phyloP scores from a whole-genome alignment of 2,113 vertebrate species.

The Barnardius zonarius region DNA sequence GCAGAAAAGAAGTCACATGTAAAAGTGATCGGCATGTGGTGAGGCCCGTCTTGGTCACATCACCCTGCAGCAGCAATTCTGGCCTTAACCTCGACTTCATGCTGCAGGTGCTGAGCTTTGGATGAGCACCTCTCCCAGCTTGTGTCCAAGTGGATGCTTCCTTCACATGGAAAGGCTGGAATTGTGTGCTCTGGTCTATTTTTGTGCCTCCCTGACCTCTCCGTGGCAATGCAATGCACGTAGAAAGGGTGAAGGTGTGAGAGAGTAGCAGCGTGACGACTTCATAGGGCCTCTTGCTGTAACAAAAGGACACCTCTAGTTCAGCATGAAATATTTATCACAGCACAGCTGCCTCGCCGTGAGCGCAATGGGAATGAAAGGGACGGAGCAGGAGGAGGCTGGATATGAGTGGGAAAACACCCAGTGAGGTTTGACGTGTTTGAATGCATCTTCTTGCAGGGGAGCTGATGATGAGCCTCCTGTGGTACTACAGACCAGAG shows the following conservation, averaged over 20 bases:
- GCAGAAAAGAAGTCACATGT: fast-evolving
- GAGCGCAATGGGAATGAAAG: background rate
- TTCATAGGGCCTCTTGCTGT: background rate
- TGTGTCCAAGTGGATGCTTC: background rate
- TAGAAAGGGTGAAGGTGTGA: background rate
- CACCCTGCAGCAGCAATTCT: background rate
- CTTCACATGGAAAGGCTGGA: background rate
- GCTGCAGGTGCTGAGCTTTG: background rate
- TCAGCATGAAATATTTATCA: conserved; percentile 34
- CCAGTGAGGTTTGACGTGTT: background rate
- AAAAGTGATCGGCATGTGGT: fast-evolving
- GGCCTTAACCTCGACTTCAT: background rate
- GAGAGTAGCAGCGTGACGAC: background rate
- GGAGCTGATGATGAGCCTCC: conserved; percentile 98
- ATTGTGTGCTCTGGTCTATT: background rate
- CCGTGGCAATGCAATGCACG: background rate
- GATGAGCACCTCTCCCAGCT: background rate
- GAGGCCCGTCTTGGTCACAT: background rate
- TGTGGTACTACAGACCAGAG: conserved; percentile 99
- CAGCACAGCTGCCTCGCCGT: background rate
- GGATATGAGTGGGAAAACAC: background rate
- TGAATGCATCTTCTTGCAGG: conserved; percentile 68
- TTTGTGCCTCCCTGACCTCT: background rate
- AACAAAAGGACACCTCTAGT: conserved; percentile 27
- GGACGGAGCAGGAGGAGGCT: background rate